A percentile compares a stretch with the other conserved stretches of the same genome.
Conservation (phyloP, 1,140 invertebrate genomes). For the Rhagoletis zephyria region DNA sequence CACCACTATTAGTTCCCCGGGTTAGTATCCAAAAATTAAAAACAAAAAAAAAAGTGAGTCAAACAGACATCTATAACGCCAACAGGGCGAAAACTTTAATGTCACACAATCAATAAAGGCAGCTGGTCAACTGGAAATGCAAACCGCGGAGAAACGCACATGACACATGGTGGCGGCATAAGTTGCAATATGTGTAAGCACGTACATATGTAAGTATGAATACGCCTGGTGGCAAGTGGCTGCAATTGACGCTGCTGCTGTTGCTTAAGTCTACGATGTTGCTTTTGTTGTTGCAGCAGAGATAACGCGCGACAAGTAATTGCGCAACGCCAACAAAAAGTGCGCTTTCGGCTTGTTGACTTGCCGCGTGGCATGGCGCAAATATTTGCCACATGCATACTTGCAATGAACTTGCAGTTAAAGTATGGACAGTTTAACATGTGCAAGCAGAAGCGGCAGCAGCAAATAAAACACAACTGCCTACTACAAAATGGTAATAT, state of each 20-base stretch:
- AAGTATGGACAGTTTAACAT: neutral
- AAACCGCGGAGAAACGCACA: constrained; percentile 9
- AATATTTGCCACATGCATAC: neutral
- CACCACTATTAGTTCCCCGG: neutral
- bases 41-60: too few species aligned
- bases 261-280: neutral
- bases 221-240: constrained; percentile 12
- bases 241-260: constrained; percentile 4
- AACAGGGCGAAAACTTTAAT: constrained; percentile 46
- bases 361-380: constrained; percentile 32
- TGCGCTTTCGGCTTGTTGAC: constrained; percentile 14
- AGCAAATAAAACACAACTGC: neutral
- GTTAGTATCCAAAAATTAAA: neutral
- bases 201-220: neutral
- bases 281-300: constrained; percentile 9
- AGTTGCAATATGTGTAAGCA: too few species aligned
- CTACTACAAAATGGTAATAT: neutral
- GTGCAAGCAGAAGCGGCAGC: neutral
- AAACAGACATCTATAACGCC: constrained; percentile 22
- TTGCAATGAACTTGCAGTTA: neutral
- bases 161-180: constrained; percentile 27
- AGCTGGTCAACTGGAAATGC: constrained; percentile 47
- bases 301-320: constrained; percentile 39
- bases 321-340: too few species aligned
- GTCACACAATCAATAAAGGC: constrained; percentile 41